These are phyloP conservation scores for Gallirallus australis DNA, from an alignment of 2,797 vertebrate genomes.

Conservation along the genomic window DNA sequence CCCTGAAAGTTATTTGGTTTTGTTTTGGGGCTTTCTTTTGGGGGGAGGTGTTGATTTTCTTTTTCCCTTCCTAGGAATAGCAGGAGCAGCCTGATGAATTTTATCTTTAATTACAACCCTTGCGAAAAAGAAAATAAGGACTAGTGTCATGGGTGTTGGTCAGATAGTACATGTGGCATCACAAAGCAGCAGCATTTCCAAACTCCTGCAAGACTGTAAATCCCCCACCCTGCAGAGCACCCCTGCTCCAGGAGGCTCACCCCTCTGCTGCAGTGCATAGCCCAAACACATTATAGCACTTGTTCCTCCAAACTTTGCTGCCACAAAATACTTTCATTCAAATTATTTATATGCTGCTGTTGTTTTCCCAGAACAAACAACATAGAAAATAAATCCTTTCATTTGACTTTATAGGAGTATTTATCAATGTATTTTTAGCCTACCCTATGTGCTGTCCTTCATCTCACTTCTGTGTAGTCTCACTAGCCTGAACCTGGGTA, in stretches of 20 bases:
- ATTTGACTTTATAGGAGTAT: background rate
- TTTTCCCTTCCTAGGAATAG: background rate
- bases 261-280: background rate
- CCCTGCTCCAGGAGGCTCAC: background rate
- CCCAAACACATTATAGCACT: background rate
- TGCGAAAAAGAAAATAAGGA: conserved; percentile 7
- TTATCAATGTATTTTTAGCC: background rate
- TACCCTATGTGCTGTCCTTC: background rate
- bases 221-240: background rate
- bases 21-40: background rate
- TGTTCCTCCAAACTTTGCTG: background rate
- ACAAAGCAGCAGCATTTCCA: background rate
- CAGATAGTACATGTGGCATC: background rate
- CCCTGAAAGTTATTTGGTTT: background rate
- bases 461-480: background rate
- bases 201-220: background rate
- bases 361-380: background rate
- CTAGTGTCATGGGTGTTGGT: background rate
- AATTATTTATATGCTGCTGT: background rate
- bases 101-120: conserved; percentile 17
- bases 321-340: background rate
- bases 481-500: background rate
- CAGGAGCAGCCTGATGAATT: background rate
- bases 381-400: background rate
- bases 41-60: too few relatives aligned